These are phyloP conservation scores for Clarias magur DNA, from an alignment of 2,113 vertebrate species.

Conservation along the genomic window DNA sequence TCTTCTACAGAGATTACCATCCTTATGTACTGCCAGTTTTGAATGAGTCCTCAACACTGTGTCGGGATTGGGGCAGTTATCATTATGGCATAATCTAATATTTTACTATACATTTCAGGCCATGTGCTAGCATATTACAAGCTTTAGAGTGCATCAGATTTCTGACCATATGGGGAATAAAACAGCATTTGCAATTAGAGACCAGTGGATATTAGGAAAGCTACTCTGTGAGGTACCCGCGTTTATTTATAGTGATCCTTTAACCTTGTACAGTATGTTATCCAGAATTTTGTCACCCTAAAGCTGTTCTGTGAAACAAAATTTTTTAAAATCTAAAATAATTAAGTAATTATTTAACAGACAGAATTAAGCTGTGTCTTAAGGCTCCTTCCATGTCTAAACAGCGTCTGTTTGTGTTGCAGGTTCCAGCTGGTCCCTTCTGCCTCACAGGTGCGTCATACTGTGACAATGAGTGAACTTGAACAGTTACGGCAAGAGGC, in stretches of 20 bases:
- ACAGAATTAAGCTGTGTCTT: neutral
- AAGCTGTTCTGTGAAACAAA: neutral
- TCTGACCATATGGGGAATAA: too few relatives aligned
- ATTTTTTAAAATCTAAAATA: neutral
- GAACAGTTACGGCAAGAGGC: conserved; percentile 97
- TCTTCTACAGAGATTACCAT: neutral
- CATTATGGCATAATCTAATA: neutral
- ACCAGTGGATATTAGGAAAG: neutral
- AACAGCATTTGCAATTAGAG: too few relatives aligned
- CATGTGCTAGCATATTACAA: neutral
- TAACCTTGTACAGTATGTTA: neutral
- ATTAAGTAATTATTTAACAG: neutral
- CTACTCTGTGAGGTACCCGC: neutral
- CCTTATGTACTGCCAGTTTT: neutral
- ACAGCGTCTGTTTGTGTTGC: conserved; percentile 48
- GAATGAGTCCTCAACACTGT: neutral
- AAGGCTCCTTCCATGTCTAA: neutral
- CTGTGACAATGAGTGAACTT: conserved; percentile 90
- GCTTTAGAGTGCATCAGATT: neutral
- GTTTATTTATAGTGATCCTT: neutral
- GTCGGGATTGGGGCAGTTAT: neutral
- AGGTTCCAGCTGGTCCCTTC: conserved; percentile 62
- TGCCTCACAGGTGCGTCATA: conserved; percentile 30
- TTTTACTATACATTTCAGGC: neutral
- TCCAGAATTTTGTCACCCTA: neutral